A percentile compares a stretch with the other conserved stretches of the same genome.
These are phyloP conservation scores for Euura saliciscinereae DNA, from an alignment of 1,140 invertebrate species.

Conservation along the genomic window DNA sequence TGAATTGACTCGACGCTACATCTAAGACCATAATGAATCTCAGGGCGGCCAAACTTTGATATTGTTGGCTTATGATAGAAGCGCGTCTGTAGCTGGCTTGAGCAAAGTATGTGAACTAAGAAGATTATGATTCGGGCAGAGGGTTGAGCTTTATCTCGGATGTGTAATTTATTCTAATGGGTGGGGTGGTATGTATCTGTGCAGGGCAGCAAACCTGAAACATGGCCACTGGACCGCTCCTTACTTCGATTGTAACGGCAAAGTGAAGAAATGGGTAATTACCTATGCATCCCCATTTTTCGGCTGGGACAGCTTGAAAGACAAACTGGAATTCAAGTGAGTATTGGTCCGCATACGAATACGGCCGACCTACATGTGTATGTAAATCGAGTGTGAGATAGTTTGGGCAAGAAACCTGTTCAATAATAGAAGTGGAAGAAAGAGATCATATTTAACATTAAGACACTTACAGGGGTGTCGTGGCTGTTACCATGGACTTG, in stretches of 20 bases:
- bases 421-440: constrained; percentile 39
- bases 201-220: constrained; percentile 78
- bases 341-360: constrained; percentile 49
- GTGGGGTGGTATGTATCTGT: constrained; percentile 43
- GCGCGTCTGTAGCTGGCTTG: background rate
- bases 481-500: constrained; percentile 91
- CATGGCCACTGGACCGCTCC: constrained; percentile 94
- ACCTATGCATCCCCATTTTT: constrained; percentile 97
- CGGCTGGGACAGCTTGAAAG: constrained; percentile 92
- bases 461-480: constrained; percentile 81
- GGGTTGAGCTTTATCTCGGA: background rate
- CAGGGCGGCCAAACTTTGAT: background rate
- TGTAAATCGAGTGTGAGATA: constrained; percentile 53
- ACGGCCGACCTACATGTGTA: constrained; percentile 28
- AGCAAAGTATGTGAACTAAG: background rate
- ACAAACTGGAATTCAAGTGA: constrained; percentile 93
- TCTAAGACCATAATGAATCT: background rate
- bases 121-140: background rate
- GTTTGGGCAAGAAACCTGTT: constrained; percentile 48
- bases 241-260: constrained; percentile 93
- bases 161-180: constrained; percentile 51
- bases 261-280: constrained; percentile 92
- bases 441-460: constrained; percentile 56
- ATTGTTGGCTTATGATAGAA: background rate
- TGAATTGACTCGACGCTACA: background rate